Evolutionary conservation across 2,888 invertebrate species (phyloP).

Genomic region (Phania funesta): DNA sequence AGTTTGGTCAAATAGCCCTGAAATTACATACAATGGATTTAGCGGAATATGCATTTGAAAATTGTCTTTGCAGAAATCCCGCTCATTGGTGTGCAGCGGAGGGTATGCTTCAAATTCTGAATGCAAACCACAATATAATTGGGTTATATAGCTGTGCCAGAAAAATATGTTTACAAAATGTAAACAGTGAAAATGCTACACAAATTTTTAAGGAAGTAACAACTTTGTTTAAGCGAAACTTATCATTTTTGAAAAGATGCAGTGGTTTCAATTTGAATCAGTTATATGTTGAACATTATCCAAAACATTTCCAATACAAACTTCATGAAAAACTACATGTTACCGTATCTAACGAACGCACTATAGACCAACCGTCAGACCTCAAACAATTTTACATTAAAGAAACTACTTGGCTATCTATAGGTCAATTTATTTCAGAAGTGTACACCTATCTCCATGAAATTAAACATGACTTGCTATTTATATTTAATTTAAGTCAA

Average conservation of each 20-base stretch:
- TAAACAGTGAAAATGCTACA: conserved; percentile 71
- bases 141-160: conserved; percentile 75
- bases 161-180: conserved; percentile 71
- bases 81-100: conserved; percentile 95
- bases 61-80: conserved; percentile 81
- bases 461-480: conserved; percentile 70
- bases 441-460: conserved; percentile 85
- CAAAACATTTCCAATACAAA: not conserved
- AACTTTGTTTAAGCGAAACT: conserved; percentile 68
- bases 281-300: no score
- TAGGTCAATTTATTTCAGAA: conserved; percentile 85
- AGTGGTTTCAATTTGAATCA: not conserved
- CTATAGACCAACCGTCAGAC: not conserved
- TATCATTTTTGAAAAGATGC: conserved; percentile 26
- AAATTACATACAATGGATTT: conserved; percentile 86
- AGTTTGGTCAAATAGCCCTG: conserved; percentile 88
- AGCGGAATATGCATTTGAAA: conserved; percentile 89
- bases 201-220: conserved; percentile 73
- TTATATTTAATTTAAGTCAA: conserved; percentile 81
- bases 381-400: conserved; percentile 66
- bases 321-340: not conserved
- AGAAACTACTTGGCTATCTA: conserved; percentile 84
- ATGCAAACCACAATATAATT: conserved; percentile 84
- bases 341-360: not conserved
- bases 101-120: conserved; percentile 84